Base-by-base conservation (phyloP, 2,888 invertebrate species). In the Lycophotia porphyrea region DNA sequence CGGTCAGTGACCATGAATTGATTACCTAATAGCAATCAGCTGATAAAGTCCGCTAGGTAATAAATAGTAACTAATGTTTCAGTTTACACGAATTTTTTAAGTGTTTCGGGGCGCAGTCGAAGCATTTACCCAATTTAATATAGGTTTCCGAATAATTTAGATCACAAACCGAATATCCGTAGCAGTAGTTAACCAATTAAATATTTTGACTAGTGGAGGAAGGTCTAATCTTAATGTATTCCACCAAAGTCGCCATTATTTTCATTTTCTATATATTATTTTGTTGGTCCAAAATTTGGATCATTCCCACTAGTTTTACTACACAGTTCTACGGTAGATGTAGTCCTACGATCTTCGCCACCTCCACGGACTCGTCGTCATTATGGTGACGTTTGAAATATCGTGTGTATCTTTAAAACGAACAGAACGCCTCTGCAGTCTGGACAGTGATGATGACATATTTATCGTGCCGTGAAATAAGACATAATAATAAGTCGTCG, bases 1-100 rank as follows among this genome's bases (percentile, higher is more conserved):
- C 81, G 89, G 89, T 91, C 87, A 88, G 77, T 72, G 88, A 88
- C 90, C 89, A 88, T 85, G 82, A 86, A 80, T 86, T 84, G 84
- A 83, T 84, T 88, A 82, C 87, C 87, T 87, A 88, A 86, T 87
- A 85, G 66, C 77, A 81, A 65, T 83, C 88, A 85, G 85, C 88
- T 88, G 85, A 71, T 87, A 78, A 84, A 70, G 73, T 71, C 52
- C 21, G 67, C 74, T 81, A 75, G n/a, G 42, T 76, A 77, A 78
- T 27, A 71, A 70, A 15, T 31, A 52, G 55, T 34, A 69, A 82
- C 39, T 67, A 73, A 65, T 68, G 27, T 39, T 74, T 24, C 42
- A 42, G 42, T 72, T 66, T 9, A 44, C n/a, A 64, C 55, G 11
- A 44, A 5, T 67, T 52, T 65, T 58, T 2, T 9, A 24, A n/a